phyloP scores from a whole-genome alignment of 92 coral and sea anemone species.

The Palythoa caribaeorum region DNA sequence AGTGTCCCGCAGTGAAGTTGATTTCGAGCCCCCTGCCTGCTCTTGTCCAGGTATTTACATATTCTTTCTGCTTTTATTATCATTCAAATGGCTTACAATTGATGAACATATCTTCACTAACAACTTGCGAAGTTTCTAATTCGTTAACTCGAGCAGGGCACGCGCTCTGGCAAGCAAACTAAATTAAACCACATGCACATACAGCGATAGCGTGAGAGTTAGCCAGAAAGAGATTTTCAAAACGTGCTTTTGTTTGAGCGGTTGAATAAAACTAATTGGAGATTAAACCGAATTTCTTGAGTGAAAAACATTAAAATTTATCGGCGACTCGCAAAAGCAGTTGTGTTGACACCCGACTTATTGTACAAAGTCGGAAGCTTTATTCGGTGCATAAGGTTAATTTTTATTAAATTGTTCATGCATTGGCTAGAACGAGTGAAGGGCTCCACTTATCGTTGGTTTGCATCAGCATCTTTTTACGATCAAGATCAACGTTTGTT shows the following conservation, averaged over 20 bases:
- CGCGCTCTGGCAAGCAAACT: conserved; percentile 47
- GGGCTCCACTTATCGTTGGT: conserved; percentile 60
- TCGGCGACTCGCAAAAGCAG: conserved; percentile 46
- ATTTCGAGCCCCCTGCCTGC: conserved; percentile 81
- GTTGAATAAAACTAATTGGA: conserved; percentile 90
- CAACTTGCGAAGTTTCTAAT: conserved; percentile 12
- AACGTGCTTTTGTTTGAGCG: conserved; percentile 83
- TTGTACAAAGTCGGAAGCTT: conserved; percentile 43
- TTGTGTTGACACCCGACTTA: conserved; percentile 50
- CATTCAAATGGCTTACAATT: conserved; percentile 65
- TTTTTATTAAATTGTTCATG: conserved; percentile 58
- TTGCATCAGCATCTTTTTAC: conserved; percentile 70
- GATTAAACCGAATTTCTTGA: conserved; percentile 80
- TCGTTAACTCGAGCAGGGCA: not conserved
- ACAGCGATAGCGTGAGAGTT: conserved; percentile 85
- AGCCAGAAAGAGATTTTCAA: conserved; percentile 9
- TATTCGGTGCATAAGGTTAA: conserved; percentile 49
- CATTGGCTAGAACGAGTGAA: conserved; percentile 47
- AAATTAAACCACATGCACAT: conserved; percentile 17
- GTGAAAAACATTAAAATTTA: conserved; percentile 83
- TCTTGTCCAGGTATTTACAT: conserved; percentile 91
- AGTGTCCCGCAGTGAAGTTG: conserved; percentile 80
- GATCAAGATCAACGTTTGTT: conserved; percentile 80
- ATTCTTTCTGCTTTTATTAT: conserved; percentile 66
- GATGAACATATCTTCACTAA: conserved; percentile 22